phyloP scores from a whole-genome alignment of 2,888 invertebrate species.

The Noctuana brunneofusca region DNA sequence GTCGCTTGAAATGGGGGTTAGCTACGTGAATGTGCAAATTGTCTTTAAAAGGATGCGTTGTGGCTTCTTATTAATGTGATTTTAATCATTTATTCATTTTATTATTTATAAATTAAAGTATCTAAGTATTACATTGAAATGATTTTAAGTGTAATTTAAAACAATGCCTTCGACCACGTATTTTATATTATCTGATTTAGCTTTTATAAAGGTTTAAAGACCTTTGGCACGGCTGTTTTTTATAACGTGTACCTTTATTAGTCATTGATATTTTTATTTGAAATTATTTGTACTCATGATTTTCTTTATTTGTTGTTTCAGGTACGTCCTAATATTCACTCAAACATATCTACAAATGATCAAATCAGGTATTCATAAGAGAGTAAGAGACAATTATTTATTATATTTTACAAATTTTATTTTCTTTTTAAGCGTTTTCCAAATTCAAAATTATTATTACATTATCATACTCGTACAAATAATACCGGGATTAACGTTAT shows the following conservation, averaged over 20 bases:
- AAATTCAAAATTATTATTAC: too few relatives aligned
- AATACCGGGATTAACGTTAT: too few relatives aligned
- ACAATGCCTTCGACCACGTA: background rate
- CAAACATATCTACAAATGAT: background rate
- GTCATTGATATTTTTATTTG: too few relatives aligned
- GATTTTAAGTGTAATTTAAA: background rate
- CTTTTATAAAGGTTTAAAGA: background rate
- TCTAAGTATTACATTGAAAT: background rate
- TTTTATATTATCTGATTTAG: background rate
- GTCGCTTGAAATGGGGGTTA: background rate
- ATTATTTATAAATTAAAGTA: too few relatives aligned
- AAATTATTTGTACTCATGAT: background rate
- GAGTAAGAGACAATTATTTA: too few relatives aligned
- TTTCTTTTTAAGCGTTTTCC: too few relatives aligned
- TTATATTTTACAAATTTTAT: too few relatives aligned
- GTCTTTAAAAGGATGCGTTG: background rate
- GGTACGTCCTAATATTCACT: conserved; percentile 56
- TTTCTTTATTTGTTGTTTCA: conserved; percentile 52
- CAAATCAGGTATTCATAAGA: too few relatives aligned
- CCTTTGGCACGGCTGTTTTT: too few relatives aligned
- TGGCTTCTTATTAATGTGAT: background rate
- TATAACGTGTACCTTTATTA: background rate
- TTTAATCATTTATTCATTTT: too few relatives aligned
- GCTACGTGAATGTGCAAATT: background rate
- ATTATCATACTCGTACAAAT: too few relatives aligned